phyloP scores from a whole-genome alignment of 2,888 invertebrate species.

The Cactoblastis cactorum region DNA sequence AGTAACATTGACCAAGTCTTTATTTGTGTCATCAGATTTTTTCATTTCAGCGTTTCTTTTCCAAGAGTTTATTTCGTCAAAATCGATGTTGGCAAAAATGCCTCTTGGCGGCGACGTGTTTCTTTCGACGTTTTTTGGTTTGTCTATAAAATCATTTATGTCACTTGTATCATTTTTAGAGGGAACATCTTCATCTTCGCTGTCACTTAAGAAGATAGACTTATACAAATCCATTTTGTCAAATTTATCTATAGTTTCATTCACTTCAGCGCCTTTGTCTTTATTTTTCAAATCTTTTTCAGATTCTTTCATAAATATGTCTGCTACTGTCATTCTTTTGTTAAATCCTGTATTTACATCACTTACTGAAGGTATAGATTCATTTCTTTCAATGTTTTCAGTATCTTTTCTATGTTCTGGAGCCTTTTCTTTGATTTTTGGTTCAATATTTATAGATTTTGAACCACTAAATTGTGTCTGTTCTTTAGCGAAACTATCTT shows the following conservation, averaged over 20 bases:
- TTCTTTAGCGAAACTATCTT: conserved; percentile 74
- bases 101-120: conserved; percentile 86
- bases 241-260: conserved; percentile 67
- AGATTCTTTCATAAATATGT: conserved; percentile 67
- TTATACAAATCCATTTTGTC: conserved; percentile 89
- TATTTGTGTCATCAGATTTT: conserved; percentile 24
- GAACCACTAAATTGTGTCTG: conserved; percentile 66
- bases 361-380: conserved; percentile 19
- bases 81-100: conserved; percentile 83
- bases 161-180: conserved; percentile 36
- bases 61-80: conserved; percentile 78
- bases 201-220: conserved; percentile 91
- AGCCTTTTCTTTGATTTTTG: conserved; percentile 13
- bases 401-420: conserved; percentile 9
- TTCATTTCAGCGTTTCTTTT: conserved; percentile 39
- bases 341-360: conserved; percentile 28
- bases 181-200: conserved; percentile 80
- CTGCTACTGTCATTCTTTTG: conserved; percentile 70
- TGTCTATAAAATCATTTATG: conserved; percentile 42
- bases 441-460: conserved; percentile 40
- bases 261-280: conserved; percentile 43
- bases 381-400: neutral
- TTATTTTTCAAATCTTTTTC: conserved; percentile 50
- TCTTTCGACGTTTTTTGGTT: conserved; percentile 77
- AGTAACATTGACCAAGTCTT: conserved; percentile 15